A percentile compares a stretch with the other conserved stretches of the same genome.
phyloP scores from a whole-genome alignment of 2,888 invertebrate species.

The Drosophila melanocephala region DNA sequence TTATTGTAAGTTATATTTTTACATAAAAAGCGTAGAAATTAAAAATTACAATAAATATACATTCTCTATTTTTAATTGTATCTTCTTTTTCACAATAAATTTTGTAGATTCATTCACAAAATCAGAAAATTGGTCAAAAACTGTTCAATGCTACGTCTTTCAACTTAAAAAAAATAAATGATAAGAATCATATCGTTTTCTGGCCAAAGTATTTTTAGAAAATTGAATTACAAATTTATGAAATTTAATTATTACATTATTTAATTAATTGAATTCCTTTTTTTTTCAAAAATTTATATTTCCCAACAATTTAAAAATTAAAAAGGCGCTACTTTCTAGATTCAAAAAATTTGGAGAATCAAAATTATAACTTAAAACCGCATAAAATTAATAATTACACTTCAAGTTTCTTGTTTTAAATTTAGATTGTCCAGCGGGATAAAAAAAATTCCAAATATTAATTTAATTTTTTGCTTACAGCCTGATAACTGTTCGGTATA shows the following conservation, averaged over 20 bases:
- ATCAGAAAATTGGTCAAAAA: not conserved
- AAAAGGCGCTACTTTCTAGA: too few relatives aligned
- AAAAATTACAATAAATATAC: not conserved
- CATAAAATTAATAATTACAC: not conserved
- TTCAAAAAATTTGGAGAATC: not conserved
- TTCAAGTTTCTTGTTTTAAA: not conserved
- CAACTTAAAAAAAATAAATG: too few relatives aligned
- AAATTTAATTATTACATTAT: not conserved
- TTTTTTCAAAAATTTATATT: not conserved
- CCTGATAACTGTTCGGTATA: conserved; percentile 90
- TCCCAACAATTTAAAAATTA: not conserved
- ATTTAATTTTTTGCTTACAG: conserved; percentile 83
- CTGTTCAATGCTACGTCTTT: not conserved
- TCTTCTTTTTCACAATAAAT: not conserved
- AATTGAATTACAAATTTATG: not conserved
- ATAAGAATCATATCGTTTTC: not conserved
- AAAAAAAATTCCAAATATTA: not conserved
- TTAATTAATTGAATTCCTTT: not conserved
- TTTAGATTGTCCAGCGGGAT: not conserved
- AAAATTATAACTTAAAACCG: not conserved
- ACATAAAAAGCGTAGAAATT: not conserved
- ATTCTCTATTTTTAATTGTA: not conserved
- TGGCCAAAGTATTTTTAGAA: not conserved
- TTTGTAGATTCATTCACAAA: not conserved
- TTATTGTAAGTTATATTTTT: not conserved